These are phyloP conservation scores for Cottoperca gobio DNA, from an alignment of 2,797 vertebrate species.

Conservation along the genomic window DNA sequence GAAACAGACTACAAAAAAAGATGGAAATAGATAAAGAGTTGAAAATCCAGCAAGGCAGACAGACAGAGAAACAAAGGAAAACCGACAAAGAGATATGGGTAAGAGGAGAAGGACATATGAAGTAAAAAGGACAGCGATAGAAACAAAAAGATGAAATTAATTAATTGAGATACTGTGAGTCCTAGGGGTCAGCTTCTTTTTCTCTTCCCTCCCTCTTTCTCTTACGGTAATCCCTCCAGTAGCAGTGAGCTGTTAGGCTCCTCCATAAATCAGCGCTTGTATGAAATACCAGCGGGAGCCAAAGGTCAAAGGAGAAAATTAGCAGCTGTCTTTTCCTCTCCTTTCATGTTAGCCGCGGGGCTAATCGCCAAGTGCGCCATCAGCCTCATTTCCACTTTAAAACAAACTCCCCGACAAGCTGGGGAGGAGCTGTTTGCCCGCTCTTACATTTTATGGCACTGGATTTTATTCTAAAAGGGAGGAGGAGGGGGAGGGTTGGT, in stretches of 20 bases:
- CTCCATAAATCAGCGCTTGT: conserved; percentile 81
- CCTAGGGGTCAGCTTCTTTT: conserved; percentile 49
- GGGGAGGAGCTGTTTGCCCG: conserved; percentile 69
- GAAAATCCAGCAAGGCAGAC: conserved; percentile 41
- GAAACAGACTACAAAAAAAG: conserved; percentile 45
- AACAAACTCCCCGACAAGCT: conserved; percentile 79
- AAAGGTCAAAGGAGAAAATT: conserved; percentile 86
- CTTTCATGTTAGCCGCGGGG: conserved; percentile 82
- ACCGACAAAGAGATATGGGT: conserved; percentile 29
- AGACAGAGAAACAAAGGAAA: conserved; percentile 43
- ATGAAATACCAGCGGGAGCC: conserved; percentile 82
- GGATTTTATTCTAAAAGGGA: conserved; percentile 56
- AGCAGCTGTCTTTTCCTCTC: conserved; percentile 81
- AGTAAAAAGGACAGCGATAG: conserved; percentile 37
- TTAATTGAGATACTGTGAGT: conserved; percentile 49
- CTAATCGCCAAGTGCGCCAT: conserved; percentile 79
- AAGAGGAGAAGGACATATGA: conserved; percentile 44
- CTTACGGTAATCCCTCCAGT: conserved; percentile 73
- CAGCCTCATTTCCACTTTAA: conserved; percentile 85
- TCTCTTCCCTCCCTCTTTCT: conserved; percentile 28
- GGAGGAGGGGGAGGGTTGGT: background rate
- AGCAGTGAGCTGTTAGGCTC: conserved; percentile 76
- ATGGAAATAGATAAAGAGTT: conserved; percentile 36
- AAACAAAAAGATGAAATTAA: conserved; percentile 64
- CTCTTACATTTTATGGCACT: conserved; percentile 70